phyloP scores from a whole-genome alignment of 2,888 invertebrate genomes.

The Platycheirus albimanus region DNA sequence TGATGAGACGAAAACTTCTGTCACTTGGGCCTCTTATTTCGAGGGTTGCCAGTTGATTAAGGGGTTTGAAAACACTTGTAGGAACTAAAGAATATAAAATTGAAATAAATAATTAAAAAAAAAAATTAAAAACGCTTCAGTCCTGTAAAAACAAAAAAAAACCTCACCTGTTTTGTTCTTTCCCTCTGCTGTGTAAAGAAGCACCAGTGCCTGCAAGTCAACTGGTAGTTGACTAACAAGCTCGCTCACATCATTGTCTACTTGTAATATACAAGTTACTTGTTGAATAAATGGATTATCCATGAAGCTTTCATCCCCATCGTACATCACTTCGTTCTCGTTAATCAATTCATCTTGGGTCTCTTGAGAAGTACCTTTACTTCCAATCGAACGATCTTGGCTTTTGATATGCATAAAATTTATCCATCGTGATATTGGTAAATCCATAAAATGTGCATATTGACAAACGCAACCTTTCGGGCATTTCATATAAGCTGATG shows the following conservation, averaged over 20 bases:
- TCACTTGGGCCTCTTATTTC: constrained; percentile 85
- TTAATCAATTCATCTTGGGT: constrained; percentile 75
- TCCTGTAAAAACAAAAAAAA: too few species aligned
- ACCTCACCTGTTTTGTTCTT: constrained; percentile 79
- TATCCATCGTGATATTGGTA: constrained; percentile 84
- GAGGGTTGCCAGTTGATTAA: constrained; percentile 84
- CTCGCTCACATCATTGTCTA: constrained; percentile 81
- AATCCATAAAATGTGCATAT: constrained; percentile 84
- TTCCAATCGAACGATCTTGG: constrained; percentile 48
- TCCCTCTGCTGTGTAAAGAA: constrained; percentile 84
- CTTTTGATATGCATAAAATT: constrained; percentile 77
- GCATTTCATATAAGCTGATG: constrained; percentile 80
- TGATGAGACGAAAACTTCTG: constrained; percentile 82
- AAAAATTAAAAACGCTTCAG: too few species aligned
- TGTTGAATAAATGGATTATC: constrained; percentile 83
- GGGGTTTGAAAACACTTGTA: constrained; percentile 79
- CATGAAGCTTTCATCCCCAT: constrained; percentile 81
- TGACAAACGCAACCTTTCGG: constrained; percentile 85
- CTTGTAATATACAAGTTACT: constrained; percentile 84
- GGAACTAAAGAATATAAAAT: constrained; percentile 80
- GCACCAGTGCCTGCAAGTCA: constrained; percentile 84
- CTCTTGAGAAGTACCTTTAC: constrained; percentile 49
- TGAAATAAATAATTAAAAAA: constrained; percentile 3
- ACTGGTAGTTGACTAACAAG: constrained; percentile 83
- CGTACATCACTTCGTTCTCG: constrained; percentile 79